These are phyloP conservation scores for Styela clava DNA, from an alignment of 23 tunicate species.

Conservation along the genomic window DNA sequence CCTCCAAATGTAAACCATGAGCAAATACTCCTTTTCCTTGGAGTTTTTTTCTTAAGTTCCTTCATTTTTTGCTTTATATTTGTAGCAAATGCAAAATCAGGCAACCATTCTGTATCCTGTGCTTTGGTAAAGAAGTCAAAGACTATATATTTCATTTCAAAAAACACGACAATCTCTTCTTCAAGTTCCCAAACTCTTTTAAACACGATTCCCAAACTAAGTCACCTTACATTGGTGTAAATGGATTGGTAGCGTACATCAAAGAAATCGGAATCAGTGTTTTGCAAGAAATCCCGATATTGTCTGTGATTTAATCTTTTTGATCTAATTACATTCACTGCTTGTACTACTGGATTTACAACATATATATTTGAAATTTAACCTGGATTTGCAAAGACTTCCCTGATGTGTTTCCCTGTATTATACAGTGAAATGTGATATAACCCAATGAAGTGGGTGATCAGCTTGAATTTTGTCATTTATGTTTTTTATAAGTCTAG, in stretches of 20 bases:
- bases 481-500: conserved; percentile 13
- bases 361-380: conserved; percentile 43
- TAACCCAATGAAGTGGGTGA: neutral
- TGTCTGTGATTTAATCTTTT: conserved; percentile 39
- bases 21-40: conserved; percentile 41
- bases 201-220: conserved; percentile 33
- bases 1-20: conserved; percentile 28
- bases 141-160: neutral
- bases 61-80: neutral
- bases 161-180: neutral
- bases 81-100: neutral
- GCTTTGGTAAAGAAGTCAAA: neutral
- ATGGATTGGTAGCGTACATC: conserved; percentile 38
- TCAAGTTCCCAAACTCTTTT: neutral
- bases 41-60: conserved; percentile 2
- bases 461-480: conserved; percentile 41
- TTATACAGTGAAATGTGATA: no score
- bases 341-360: conserved; percentile 40
- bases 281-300: conserved; percentile 29
- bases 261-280: conserved; percentile 30
- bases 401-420: conserved; percentile 53
- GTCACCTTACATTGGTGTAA: conserved; percentile 35
- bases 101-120: neutral
- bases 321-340: conserved; percentile 38
- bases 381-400: conserved; percentile 25